Evolutionary conservation across 2,888 invertebrate genomes (phyloP), one percentile per base, ranked within the genome.

Genomic region (Eudemis profundana): DNA sequence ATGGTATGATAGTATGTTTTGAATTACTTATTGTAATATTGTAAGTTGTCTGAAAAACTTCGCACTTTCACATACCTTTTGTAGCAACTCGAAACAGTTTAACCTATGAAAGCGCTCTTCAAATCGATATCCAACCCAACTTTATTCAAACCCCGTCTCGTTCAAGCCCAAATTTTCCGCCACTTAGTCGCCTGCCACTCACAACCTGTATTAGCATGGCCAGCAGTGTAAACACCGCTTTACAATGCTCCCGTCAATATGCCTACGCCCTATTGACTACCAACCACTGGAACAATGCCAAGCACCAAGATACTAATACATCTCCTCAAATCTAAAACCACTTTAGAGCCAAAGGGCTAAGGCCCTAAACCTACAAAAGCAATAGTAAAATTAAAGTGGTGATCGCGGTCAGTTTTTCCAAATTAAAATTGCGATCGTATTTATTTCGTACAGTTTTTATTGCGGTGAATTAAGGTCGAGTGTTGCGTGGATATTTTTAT

Each of bases 271-370:
- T 64, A 64, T 57, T 59, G 57, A 44, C 57, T 51, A 21, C 50
- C 44, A 17, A 17, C 49, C 63, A 51, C 36, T 64, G 64, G 64
- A 64, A 59, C 51, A 59, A 44, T 59, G 57, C 64, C 64, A 64
- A 51, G 38, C 27, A 51, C 44, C 57, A 3, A 46, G 23, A 15
- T 8, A 44, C 7, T 19, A 21, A 19, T 51, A 36, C 64, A 17
- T 36, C 27, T 27, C 1, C 4, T 19, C 36, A 23, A 46, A 51
- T 8, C 0, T 19, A 62, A 33, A 49, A 10, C 7, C 10, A 33
- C 14, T 47, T 49, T 54, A 47, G 56, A 12, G 4, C 2, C 51
- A 15, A n/a, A 1, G 42, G 2, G n/a, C 10, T 7, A 51, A 61
- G 40, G 15, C 7, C 27, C 19, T 0, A 2, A 12, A 4, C 12